These are phyloP conservation scores for Procambarus virginalis DNA, from an alignment of 1,140 invertebrate species.

Conservation along the genomic window DNA sequence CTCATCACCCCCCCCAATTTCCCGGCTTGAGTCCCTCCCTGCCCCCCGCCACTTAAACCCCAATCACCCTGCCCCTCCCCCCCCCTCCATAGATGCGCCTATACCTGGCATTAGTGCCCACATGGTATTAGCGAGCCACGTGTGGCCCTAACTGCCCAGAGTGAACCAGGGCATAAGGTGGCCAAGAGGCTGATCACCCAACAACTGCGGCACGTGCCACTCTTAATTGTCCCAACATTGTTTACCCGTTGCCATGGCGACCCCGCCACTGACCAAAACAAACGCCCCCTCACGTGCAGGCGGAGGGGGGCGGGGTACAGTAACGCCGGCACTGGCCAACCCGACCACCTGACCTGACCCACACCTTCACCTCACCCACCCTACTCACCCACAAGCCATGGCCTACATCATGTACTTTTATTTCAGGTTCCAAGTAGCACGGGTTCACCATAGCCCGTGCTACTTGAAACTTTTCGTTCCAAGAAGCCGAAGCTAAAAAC, in stretches of 20 bases:
- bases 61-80: neutral
- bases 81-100: neutral
- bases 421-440: no score
- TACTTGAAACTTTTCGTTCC: no score
- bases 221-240: constrained; percentile 26
- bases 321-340: neutral
- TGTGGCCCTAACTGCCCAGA: neutral
- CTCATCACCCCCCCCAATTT: neutral
- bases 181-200: neutral
- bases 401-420: no score
- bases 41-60: neutral
- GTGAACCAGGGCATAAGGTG: neutral
- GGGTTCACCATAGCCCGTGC: no score
- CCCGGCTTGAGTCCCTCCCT: neutral
- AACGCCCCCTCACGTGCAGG: constrained; percentile 1
- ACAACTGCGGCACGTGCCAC: constrained; percentile 30
- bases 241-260: constrained; percentile 43
- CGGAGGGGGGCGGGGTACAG: neutral
- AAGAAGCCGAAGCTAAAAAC: no score
- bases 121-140: neutral
- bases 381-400: neutral
- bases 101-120: neutral
- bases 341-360: neutral
- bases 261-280: constrained; percentile 47
- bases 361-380: neutral